Evolutionary conservation across 2,888 invertebrate species (phyloP).

Genomic region (Lepas anatifera): DNA sequence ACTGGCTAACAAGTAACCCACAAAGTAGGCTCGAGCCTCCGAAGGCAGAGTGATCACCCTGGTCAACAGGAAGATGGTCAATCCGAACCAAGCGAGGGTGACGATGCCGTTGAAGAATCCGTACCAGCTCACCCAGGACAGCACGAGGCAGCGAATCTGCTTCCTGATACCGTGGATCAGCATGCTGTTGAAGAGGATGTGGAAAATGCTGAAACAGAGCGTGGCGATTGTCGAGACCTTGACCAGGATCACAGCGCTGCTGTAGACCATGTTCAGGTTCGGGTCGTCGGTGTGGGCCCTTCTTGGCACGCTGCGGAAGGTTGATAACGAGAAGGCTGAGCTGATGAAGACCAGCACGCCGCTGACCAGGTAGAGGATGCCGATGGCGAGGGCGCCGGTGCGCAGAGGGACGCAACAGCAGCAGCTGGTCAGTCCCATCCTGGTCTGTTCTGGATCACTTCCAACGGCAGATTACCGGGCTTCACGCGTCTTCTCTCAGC

Average conservation of each 20-base stretch:
- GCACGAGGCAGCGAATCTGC: background rate
- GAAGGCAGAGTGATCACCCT: no score
- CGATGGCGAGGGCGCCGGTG: background rate
- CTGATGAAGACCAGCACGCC: background rate
- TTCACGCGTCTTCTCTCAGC: no score
- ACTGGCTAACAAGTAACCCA: no score
- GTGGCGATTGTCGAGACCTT: background rate
- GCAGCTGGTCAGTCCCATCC: background rate
- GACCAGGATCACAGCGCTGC: background rate
- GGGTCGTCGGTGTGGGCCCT: background rate
- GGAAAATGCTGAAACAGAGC: background rate
- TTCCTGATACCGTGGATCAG: background rate
- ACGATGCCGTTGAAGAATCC: background rate
- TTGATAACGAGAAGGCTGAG: background rate
- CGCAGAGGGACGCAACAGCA: background rate
- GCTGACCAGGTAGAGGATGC: background rate
- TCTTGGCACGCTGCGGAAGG: no score
- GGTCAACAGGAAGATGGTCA: background rate
- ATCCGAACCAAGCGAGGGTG: background rate
- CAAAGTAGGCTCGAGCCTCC: no score
- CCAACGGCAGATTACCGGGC: no score
- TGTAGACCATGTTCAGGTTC: background rate
- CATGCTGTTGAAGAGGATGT: background rate
- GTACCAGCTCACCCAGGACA: background rate
- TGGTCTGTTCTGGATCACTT: no score